Percentiles rank a stretch among this genome's conserved stretches.
These are phyloP conservation scores for Scrobipalpa atriplicella DNA, from an alignment of 2,888 invertebrate genomes.

Conservation along the genomic window DNA sequence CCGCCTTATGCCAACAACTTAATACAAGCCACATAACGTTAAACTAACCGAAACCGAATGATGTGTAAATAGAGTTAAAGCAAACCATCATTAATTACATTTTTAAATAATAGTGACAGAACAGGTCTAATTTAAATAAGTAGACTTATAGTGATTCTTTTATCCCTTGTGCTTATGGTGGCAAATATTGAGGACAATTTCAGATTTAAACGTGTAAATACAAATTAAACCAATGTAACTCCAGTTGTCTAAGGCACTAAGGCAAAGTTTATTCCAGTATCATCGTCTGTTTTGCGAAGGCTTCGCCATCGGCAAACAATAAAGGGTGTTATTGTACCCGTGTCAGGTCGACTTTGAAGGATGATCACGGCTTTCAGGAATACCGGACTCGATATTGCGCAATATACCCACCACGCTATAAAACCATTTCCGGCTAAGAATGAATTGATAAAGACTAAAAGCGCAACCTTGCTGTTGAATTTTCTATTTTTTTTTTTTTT, in stretches of 20 bases:
- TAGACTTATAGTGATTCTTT: too few species aligned
- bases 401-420: background rate
- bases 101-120: too few species aligned
- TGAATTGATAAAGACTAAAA: slow-evolving; percentile 15
- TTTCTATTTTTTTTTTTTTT: too few species aligned
- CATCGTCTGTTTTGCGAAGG: slow-evolving; percentile 33
- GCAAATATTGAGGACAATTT: too few species aligned
- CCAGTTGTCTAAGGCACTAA: slow-evolving; percentile 1
- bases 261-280: slow-evolving; percentile 30
- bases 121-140: too few species aligned
- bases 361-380: slow-evolving; percentile 49
- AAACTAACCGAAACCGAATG: too few species aligned
- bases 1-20: too few species aligned
- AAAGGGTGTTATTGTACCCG: slow-evolving; percentile 55
- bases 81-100: too few species aligned
- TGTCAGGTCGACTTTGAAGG: slow-evolving; percentile 57
- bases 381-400: background rate
- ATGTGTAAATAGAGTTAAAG: too few species aligned
- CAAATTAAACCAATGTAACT: background rate
- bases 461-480: slow-evolving; percentile 13
- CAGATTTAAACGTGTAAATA: background rate
- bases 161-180: too few species aligned
- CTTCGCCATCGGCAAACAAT: slow-evolving; percentile 39
- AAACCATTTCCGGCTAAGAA: background rate
- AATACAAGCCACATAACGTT: too few species aligned